These are phyloP conservation scores for Panulirus ornatus DNA, from an alignment of 1,140 invertebrate genomes.

Conservation along the genomic window DNA sequence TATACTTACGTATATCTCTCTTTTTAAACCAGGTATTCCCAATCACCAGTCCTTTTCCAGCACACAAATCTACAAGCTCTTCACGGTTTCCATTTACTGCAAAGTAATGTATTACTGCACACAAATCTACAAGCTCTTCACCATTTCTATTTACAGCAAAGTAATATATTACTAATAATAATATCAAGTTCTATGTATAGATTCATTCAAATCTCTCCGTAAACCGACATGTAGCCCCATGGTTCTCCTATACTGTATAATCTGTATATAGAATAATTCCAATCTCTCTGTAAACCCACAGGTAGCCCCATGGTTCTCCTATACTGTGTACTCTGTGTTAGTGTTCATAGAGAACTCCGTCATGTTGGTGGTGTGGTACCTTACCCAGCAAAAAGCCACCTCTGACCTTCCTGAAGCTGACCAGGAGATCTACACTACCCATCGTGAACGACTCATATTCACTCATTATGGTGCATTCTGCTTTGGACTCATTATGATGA, in stretches of 20 bases:
- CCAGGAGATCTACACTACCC: conserved; percentile 1
- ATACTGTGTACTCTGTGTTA: conserved; percentile 53
- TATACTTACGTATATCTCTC: no score
- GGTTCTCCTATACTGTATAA: not conserved
- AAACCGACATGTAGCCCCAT: not conserved
- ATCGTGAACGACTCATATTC: conserved; percentile 50
- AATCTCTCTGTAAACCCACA: not conserved
- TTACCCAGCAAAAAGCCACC: conserved; percentile 30
- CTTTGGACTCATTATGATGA: conserved; percentile 63
- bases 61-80: no score
- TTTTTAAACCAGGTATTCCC: no score
- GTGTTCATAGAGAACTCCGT: conserved; percentile 66
- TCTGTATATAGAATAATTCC: not conserved
- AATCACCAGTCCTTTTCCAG: no score
- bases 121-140: no score
- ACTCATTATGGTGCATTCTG: conserved; percentile 62
- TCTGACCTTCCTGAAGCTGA: conserved; percentile 12
- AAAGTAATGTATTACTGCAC: no score
- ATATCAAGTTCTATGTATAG: no score
- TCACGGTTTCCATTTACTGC: no score
- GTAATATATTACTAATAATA: no score
- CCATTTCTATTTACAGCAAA: no score
- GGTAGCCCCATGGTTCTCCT: conserved; percentile 67
- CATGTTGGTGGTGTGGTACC: conserved; percentile 66
- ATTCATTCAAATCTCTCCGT: no score